Base-by-base conservation (phyloP, 2,888 invertebrate species). In the Taphrorychus bicolor region DNA sequence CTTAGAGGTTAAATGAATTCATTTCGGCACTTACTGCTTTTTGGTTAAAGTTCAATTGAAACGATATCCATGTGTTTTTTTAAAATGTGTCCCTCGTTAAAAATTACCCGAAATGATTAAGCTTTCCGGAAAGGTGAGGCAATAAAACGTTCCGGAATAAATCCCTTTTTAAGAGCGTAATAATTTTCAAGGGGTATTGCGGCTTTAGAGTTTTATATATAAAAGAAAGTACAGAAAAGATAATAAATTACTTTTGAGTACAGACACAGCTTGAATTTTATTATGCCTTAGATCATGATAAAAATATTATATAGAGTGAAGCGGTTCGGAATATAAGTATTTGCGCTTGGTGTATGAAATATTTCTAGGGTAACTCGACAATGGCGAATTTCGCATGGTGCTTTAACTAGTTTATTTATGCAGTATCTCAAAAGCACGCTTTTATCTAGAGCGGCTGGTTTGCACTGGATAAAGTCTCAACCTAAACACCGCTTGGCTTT, bases 31-130 rank as follows among this genome's bases (percentile, higher is more conserved):
- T n/a, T n/a, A n/a, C n/a, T n/a, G n/a, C n/a, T n/a, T n/a, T n/a
- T n/a, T n/a, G n/a, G n/a, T n/a, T n/a, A n/a, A n/a, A n/a, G n/a
- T n/a, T n/a, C n/a, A n/a, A n/a, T n/a, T n/a, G n/a, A n/a, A n/a
- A n/a, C n/a, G n/a, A n/a, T n/a, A n/a, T n/a, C n/a, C n/a, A n/a
- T n/a, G n/a, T n/a, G n/a, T 32, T 32, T 32, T 11, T 32, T 11
- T 9, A 32, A 32, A 32, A 32, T 3, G 32, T 32, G 3, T 32
- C 11, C 32, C 32, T 32, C 32, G 32, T 32, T 32, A 32, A 59
- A 59, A 51, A 23, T 59, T 40, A 23, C 14, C 14, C 59, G 51
- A 59, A 59, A 59, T 59, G 32, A 59, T 59, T 59, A 59, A 59
- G 49, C 41, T 32, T 51, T 49, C 51, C 11, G 40, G 16, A 51